Conservation (phyloP, 2,888 invertebrate species). For the Congeria kusceri region DNA sequence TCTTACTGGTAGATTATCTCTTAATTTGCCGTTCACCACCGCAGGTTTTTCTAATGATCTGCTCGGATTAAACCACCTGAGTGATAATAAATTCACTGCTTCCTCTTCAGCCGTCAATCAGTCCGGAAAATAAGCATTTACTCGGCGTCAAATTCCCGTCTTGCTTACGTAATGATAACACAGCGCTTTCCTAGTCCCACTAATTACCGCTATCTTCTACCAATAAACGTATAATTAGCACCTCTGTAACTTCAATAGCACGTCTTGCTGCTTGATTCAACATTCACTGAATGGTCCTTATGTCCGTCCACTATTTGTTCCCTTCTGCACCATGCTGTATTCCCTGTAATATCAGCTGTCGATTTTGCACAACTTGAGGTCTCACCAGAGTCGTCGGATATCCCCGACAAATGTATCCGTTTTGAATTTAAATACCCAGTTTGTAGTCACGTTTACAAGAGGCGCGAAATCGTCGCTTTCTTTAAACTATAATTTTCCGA, state of each 20-base stretch:
- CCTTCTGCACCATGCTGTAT: too few species aligned
- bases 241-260: conserved; percentile 25
- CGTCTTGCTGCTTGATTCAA: neutral
- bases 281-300: too few species aligned
- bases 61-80: conserved; percentile 47
- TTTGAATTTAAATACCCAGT: too few species aligned
- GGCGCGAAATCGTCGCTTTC: conserved; percentile 18
- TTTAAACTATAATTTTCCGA: conserved; percentile 29
- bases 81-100: conserved; percentile 27
- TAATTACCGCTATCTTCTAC: conserved; percentile 44
- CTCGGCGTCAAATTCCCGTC: conserved; percentile 17
- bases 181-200: conserved; percentile 11
- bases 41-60: conserved; percentile 33
- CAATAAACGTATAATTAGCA: conserved; percentile 56
- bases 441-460: too few species aligned
- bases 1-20: conserved; percentile 7
- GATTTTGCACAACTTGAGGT: too few species aligned
- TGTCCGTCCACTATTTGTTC: too few species aligned
- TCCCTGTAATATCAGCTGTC: too few species aligned
- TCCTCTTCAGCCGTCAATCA: conserved; percentile 47
- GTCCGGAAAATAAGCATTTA: conserved; percentile 24
- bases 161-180: conserved; percentile 39
- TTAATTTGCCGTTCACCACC: conserved; percentile 8
- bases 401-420: too few species aligned
- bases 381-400: too few species aligned